Base-by-base conservation (phyloP, 2,113 vertebrate species). In the Osmerus mordax region DNA sequence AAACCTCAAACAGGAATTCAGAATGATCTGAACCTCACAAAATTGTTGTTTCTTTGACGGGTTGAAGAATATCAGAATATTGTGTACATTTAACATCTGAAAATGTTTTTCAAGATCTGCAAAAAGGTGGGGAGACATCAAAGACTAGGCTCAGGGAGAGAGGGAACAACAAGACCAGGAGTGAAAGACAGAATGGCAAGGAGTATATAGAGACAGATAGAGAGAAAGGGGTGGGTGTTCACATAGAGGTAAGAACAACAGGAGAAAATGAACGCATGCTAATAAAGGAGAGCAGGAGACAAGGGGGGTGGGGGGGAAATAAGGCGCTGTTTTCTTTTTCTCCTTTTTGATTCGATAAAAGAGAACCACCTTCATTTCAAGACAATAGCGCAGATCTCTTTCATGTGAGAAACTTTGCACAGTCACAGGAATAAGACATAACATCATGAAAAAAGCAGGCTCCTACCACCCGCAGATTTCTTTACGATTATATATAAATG, bases 201-300 rank as follows among this genome's bases (percentile, higher is more conserved):
- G 74, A 63, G 68, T 70, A 73, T 60, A 83, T 72, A 74, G 51
- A 56, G 51, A 74, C 16, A 56, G 53, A 14, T 54, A 54, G 5
- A 36, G 41, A 47, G 7, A 47, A 47, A 47, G 9, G 9, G 41
- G 41, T 9, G 41, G 41, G 72, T 65, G 60, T 70, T 67, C 64
- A 75, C 54, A 47, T 41, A 75, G 69, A 72, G 77, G 73, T 55
- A 56, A 23, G 63, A 69, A 77, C 81, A 82, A 81, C 84, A 73
- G 71, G 72, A 81, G 70, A 81, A 81, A 80, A 86, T 81, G 77
- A 79, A 86, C 82, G 78, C 64, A 64, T 68, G 64, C 72, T 78
- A 80, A 85, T 81, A 83, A 83, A 77, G 68, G 81, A 81, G 81
- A 73, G 76, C 75, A 67, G 61, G 59, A 58, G 29, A 70, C 75